phyloP scores from a whole-genome alignment of 2,888 invertebrate species.

The Pachydiplax longipennis region DNA sequence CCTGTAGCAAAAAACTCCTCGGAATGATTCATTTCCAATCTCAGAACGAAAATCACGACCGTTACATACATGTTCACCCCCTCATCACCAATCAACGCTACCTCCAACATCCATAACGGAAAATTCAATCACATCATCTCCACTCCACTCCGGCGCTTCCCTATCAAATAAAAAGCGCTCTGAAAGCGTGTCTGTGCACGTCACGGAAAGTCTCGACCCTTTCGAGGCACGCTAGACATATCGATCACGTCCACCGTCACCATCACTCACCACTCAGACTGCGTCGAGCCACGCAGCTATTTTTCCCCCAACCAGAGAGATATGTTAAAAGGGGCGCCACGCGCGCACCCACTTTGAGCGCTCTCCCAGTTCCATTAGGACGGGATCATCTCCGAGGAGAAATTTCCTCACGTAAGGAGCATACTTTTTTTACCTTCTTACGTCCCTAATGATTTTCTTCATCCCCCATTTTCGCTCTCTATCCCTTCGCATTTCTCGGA shows the following conservation, averaged over 20 bases:
- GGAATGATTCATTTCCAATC: too few species aligned
- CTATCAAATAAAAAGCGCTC: neutral
- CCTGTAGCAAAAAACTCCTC: too few species aligned
- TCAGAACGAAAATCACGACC: too few species aligned
- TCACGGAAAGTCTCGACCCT: neutral
- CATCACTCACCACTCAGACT: neutral
- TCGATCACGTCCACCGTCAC: neutral
- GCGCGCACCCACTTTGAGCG: neutral
- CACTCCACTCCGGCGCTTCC: neutral
- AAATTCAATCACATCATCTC: neutral
- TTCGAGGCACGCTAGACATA: neutral
- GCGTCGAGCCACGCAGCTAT: neutral
- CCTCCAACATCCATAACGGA: neutral
- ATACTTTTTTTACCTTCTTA: neutral
- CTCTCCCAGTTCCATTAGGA: neutral
- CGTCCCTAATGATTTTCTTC: neutral
- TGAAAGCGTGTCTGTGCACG: neutral
- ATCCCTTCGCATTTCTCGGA: too few species aligned
- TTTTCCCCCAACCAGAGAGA: neutral
- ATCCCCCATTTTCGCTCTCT: neutral
- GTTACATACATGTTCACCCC: too few species aligned
- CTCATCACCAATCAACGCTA: too few species aligned
- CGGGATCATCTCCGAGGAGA: neutral
- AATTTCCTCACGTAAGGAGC: neutral
- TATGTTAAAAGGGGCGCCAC: neutral